phyloP scores from a whole-genome alignment of 1,140 invertebrate genomes.

The Lepidostoma basale region DNA sequence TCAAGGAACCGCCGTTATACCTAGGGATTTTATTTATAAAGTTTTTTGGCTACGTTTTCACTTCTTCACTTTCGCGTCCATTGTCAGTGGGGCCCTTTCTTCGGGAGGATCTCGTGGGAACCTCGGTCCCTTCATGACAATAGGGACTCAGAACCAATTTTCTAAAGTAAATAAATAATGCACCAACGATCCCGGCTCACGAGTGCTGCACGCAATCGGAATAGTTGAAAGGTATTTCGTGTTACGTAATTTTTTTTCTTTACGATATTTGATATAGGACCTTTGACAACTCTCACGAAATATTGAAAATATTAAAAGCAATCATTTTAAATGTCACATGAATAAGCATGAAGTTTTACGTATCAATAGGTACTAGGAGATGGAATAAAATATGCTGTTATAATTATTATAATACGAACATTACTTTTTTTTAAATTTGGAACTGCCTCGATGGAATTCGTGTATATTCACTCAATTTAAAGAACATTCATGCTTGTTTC shows the following conservation, averaged over 20 bases:
- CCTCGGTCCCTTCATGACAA: background rate
- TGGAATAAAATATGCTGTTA: background rate
- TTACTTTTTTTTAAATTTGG: too few relatives aligned
- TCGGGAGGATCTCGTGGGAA: slow-evolving; percentile 17
- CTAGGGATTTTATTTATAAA: slow-evolving; percentile 5
- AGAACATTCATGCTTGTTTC: too few relatives aligned
- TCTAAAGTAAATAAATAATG: slow-evolving; percentile 12
- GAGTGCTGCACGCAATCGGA: background rate
- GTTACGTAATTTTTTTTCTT: background rate
- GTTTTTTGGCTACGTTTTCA: slow-evolving; percentile 19
- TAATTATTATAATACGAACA: background rate
- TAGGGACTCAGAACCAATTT: background rate
- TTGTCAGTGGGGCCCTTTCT: slow-evolving; percentile 4
- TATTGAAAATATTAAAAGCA: background rate
- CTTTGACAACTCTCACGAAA: background rate
- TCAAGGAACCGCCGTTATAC: slow-evolving; percentile 3
- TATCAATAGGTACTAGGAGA: too few relatives aligned
- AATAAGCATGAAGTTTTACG: too few relatives aligned
- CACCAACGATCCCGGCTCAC: too few relatives aligned
- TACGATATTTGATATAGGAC: background rate
- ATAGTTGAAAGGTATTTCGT: background rate
- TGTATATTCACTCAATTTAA: too few relatives aligned
- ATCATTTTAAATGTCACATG: background rate
- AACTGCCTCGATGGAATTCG: too few relatives aligned
- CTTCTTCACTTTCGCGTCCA: slow-evolving; percentile 32